Evolutionary conservation across 92 coral and sea anemone species (phyloP).

Genomic region (Zoanthus sociatus): DNA sequence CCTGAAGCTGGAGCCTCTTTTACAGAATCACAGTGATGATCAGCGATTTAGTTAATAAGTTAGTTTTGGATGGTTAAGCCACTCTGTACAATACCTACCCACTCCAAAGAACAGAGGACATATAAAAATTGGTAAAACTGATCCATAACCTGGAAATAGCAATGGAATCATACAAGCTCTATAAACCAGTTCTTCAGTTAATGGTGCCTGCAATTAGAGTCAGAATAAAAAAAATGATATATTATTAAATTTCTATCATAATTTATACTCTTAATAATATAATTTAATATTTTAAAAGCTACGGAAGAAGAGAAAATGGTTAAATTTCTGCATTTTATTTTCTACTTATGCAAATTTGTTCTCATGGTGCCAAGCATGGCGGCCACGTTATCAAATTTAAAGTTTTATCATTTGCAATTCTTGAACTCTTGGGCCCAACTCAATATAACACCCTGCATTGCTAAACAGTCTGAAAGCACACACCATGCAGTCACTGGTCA

Average conservation of each 20-base stretch:
- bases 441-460: no score
- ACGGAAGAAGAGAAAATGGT: no score
- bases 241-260: neutral
- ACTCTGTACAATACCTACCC: constrained; percentile 57
- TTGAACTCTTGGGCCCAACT: no score
- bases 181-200: constrained; percentile 97
- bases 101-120: constrained; percentile 98
- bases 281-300: no score
- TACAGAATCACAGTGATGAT: neutral
- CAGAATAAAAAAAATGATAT: neutral
- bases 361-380: no score
- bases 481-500: no score
- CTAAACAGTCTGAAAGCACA: no score
- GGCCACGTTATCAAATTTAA: no score
- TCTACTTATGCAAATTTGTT: no score
- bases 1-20: no score
- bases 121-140: constrained; percentile 73
- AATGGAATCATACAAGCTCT: constrained; percentile 95
- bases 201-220: constrained; percentile 76
- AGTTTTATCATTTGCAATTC: no score
- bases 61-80: neutral
- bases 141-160: constrained; percentile 85
- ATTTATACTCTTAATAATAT: neutral
- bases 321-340: no score
- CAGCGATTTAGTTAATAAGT: neutral